Base-by-base conservation (phyloP, 2,797 vertebrate genomes). In the Gymnoscopelus braueri region DNA sequence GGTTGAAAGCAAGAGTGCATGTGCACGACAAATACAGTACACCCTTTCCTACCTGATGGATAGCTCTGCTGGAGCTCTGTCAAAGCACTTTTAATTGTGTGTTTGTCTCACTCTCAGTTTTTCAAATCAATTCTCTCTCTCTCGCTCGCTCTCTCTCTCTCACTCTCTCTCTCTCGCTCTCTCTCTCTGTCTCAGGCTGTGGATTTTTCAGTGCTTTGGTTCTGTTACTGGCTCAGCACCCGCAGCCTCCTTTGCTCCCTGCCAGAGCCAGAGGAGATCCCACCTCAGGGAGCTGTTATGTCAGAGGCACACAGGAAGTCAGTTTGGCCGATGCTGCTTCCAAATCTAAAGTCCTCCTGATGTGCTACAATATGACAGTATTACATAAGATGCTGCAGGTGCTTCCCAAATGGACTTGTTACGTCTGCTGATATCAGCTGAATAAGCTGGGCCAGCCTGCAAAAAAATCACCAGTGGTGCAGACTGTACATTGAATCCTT, bases 221-320 rank as follows among this genome's bases (percentile, higher is more conserved):
- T 78, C 60, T 83, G 69, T 68, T 69, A 15, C 65, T 75, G 65
- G 72, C 64, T 77, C 56, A 65, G 67, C 6, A 7, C 47, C 71
- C 19, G 14, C 54, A 48, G 50, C 52, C 60, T 70, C 52, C 26
- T 67, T 5, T 58, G 59, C 29, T 58, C 63, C 57, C 74, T 69
- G 65, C 70, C 63, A 78, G 65, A 77, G 66, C 57, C 74, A 68
- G 55, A 76, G 65, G 75, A 65, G 35, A 82, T 79, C 66, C 70
- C 74, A 71, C 77, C 69, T 61, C 55, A 32, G 70, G 68, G 69
- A 48, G 3, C 39, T 48, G 78, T 71, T 15, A 74, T 78, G 72
- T 84, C 54, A 75, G 72, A 54, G 39, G 69, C 60, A 69, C 80
- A 80, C 23, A 65, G 65, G 70, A 77, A 78, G 80, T 65, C 74